Base-by-base conservation (phyloP, 2,888 invertebrate genomes). In the Sminthurinus aureus region DNA sequence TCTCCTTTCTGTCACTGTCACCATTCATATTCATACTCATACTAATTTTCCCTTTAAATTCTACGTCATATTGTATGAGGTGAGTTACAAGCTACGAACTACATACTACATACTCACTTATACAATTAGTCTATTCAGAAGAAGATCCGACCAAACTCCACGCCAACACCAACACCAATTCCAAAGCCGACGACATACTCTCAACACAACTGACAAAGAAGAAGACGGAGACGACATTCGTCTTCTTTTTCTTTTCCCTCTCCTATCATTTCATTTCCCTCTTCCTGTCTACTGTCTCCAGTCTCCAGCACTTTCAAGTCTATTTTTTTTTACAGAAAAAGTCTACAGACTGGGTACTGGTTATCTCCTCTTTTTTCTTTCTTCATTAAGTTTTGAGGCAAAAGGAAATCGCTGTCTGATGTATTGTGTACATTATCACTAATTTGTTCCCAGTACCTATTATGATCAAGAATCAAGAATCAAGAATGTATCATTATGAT, bases 251-350 rank as follows among this genome's bases (percentile, higher is more conserved):
- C 64, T 15, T 78, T 64, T 64, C 26, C 66, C 20, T 64, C 26
- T 64, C 18, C 52, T n/a, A n/a, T n/a, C 74, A 18, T 74, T 22
- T 64, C 64, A 52, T 78, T 64, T 64, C 26, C 66, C 20, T 64
- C 26, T 64, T 26, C 52, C 58, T 76, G 64, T 78, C 71, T 71
- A 24, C 71, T 22, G 64, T n/a, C 58, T 20, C 26, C 58, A 52
- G 51, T 38, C 38, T 38, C 38, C 38, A 38, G 38, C 38, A 38
- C 38, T 38, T 38, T 38, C 6, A 6, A 38, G 6, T 38, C 38
- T 4, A 6, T 4, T 1, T 38, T 38, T 38, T 38, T 38, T 38
- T 38, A 38, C 38, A 38, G 38, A 38, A 38, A 38, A 38, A 38
- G 38, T 4, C 3, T 38, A 38, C 38, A 38, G 38, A 6, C 38